Conservation (phyloP, 37 sponge, comb jelly and placozoan species). For the Haliclona indistincta region DNA sequence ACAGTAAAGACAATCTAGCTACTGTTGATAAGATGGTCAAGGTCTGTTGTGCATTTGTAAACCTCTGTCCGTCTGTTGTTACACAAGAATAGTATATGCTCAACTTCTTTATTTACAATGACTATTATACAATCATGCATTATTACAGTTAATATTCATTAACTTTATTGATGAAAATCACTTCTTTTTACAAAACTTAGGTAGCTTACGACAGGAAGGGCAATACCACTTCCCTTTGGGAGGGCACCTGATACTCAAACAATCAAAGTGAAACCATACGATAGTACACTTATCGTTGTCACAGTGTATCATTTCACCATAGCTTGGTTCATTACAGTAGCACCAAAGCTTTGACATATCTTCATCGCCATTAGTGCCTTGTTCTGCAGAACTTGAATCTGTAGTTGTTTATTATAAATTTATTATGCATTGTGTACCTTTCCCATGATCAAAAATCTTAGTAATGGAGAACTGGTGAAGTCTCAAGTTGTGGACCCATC, state of each 20-base stretch:
- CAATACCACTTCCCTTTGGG: constrained; percentile 44
- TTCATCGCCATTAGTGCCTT: neutral
- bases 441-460: no score
- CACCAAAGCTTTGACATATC: constrained; percentile 23
- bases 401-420: constrained; percentile 13
- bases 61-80: constrained; percentile 47
- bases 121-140: no score
- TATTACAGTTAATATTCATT: no score
- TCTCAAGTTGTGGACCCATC: neutral
- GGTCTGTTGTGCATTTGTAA: constrained; percentile 50
- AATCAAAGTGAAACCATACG: constrained; percentile 38
- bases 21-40: constrained; percentile 46
- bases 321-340: constrained; percentile 31
- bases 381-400: constrained; percentile 5
- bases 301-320: constrained; percentile 30
- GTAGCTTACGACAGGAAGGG: constrained; percentile 18
- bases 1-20: neutral
- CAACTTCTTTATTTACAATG: no score
- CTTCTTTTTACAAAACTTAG: no score
- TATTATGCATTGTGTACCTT: constrained; percentile 35
- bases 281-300: constrained; percentile 29
- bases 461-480: neutral
- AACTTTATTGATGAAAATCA: no score
- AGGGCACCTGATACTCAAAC: constrained; percentile 3
- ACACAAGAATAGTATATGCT: constrained; percentile 42